A percentile compares a stretch with the other conserved stretches of the same genome.
Evolutionary conservation across 2,797 vertebrate species (phyloP).

Genomic region (Lindbergichthys nudifrons): DNA sequence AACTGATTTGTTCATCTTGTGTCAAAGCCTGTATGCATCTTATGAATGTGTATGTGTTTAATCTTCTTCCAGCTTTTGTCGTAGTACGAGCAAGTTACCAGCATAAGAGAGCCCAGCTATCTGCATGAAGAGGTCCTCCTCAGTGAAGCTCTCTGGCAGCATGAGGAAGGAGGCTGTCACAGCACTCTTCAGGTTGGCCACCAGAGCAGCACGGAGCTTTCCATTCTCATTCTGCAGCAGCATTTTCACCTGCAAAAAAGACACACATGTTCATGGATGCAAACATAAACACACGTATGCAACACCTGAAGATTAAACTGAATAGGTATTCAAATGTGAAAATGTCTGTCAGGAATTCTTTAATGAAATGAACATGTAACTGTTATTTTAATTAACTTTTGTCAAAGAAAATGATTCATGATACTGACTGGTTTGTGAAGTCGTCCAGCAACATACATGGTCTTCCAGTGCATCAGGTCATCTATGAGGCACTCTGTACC

Average conservation of each 20-base stretch:
- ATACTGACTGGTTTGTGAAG: constrained; percentile 91
- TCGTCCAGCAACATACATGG: constrained; percentile 92
- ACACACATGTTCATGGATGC: background rate
- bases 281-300: background rate
- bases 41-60: background rate
- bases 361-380: background rate
- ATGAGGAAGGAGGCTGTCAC: constrained; percentile 93
- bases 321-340: background rate
- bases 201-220: constrained; percentile 87
- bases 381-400: background rate
- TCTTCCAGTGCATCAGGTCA: constrained; percentile 95
- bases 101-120: constrained; percentile 95
- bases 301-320: background rate
- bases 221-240: constrained; percentile 88
- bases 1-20: background rate
- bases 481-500: constrained; percentile 90
- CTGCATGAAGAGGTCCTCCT: constrained; percentile 93
- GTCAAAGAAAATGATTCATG: background rate
- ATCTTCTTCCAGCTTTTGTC: background rate
- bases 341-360: background rate
- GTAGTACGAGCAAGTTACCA: constrained; percentile 75
- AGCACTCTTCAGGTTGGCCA: constrained; percentile 92
- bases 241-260: constrained; percentile 89
- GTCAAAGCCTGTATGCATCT: background rate
- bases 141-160: constrained; percentile 94